Evolutionary conservation across 2,113 vertebrate species (phyloP).

Genomic region (Ivindomyrus marchei): DNA sequence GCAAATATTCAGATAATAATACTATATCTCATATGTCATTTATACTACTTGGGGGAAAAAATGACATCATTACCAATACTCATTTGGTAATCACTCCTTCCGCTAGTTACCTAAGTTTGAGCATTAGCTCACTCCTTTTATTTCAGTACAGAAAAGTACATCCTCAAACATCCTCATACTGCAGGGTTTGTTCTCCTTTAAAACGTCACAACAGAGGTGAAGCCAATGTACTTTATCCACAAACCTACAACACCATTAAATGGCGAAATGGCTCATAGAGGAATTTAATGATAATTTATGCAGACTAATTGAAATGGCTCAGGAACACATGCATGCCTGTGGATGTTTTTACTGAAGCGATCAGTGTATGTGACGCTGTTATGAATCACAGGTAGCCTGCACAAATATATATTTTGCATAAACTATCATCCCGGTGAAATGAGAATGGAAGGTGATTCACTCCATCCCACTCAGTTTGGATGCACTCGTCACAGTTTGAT

Average conservation of each 20-base stretch:
- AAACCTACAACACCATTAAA: neutral
- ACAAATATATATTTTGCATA: neutral
- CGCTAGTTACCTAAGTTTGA: neutral
- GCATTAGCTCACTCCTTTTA: neutral
- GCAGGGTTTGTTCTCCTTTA: neutral
- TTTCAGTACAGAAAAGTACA: neutral
- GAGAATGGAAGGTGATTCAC: neutral
- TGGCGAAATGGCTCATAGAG: neutral
- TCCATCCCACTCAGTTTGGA: neutral
- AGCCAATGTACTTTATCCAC: neutral
- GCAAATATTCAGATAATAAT: too few relatives aligned
- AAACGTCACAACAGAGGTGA: neutral
- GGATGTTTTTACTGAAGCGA: neutral
- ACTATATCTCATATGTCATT: neutral
- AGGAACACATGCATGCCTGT: neutral
- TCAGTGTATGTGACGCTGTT: neutral
- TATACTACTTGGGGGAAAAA: neutral
- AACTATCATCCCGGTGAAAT: neutral
- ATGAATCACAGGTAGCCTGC: neutral
- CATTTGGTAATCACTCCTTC: too few relatives aligned
- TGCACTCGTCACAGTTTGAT: neutral
- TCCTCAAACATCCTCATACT: neutral
- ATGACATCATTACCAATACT: neutral
- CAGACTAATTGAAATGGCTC: neutral
- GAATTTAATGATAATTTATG: neutral